These are phyloP conservation scores for Brachionus sp. DNA, from an alignment of 1,140 invertebrate species.

Conservation along the genomic window DNA sequence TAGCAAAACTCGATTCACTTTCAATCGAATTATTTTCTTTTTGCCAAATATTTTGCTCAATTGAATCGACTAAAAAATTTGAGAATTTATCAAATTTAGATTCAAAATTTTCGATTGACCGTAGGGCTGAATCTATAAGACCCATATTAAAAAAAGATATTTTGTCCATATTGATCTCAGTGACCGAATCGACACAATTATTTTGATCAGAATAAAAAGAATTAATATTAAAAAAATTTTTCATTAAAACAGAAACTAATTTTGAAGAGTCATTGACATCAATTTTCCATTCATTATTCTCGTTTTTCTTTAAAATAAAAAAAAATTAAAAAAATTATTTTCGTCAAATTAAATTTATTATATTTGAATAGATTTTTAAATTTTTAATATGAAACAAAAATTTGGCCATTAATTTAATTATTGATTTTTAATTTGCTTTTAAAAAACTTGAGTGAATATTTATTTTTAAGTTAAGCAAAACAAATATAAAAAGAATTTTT, in stretches of 20 bases:
- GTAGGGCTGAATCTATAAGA: background rate
- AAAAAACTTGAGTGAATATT: too few species aligned
- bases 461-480: too few species aligned
- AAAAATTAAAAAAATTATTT: background rate
- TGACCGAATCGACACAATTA: background rate
- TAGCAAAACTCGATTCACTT: background rate
- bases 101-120: background rate
- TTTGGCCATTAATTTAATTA: too few species aligned
- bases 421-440: too few species aligned
- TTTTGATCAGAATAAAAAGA: background rate
- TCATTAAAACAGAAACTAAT: background rate
- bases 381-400: too few species aligned
- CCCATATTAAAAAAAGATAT: background rate
- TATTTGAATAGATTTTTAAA: background rate
- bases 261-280: background rate
- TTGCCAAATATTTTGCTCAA: conserved; percentile 25
- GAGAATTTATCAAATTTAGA: background rate
- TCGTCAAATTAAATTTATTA: background rate
- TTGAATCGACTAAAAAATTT: background rate
- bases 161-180: background rate
- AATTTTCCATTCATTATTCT: background rate
- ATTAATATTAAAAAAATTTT: background rate
- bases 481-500: too few species aligned
- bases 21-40: background rate
- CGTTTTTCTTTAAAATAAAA: background rate